Evolutionary conservation across 2,797 vertebrate genomes (phyloP), one percentile per base, ranked within the genome.

Genomic region (Limosa lapponica): DNA sequence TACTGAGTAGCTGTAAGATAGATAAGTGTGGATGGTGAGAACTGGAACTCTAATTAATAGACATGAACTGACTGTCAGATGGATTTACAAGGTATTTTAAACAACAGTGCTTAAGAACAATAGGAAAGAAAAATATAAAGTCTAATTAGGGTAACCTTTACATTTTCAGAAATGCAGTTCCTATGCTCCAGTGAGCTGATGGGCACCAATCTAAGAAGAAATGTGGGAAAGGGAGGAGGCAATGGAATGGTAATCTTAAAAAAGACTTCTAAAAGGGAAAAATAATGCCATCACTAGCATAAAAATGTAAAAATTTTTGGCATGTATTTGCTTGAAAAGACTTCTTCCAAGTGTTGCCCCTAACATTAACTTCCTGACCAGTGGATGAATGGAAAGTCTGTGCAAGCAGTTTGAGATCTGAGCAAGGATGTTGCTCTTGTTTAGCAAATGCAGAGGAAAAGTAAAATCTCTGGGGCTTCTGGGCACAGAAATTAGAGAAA

Each of bases 51-150:
- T 86, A 93, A 87, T 10, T 86, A 93, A 87, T 10, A 92, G 89
- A 59, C 43, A 93, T 19, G 44, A 95, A 93, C 83, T 87, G 92
- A 37, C 74, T 96, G 48, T 83, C 91, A 96, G 77, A 93, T 55
- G 59, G 51, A 87, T 95, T 93, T 69, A 90, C 61, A 94, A 79
- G 36, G 36, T 39, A 59, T 61, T 75, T 16, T 32, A 70, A 96
- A 82, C 24, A 91, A 10, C 17, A 57, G 15, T 17, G 58, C 30
- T 66, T 43, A 93, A 72, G 37, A 67, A 77, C 10, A 84, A 74
- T 2, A 84, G 23, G 30, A 62, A 92, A 94, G 43, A n/a, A 82
- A 81, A 78, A 16, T 28, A 78, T 20, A 4, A 73, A 69, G 44
- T 74, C 48, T 83, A 91, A 94, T 93, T 48, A 92, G 58, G n/a